Base-by-base conservation (phyloP, 2,888 invertebrate species). In the Calameuta pallipes region DNA sequence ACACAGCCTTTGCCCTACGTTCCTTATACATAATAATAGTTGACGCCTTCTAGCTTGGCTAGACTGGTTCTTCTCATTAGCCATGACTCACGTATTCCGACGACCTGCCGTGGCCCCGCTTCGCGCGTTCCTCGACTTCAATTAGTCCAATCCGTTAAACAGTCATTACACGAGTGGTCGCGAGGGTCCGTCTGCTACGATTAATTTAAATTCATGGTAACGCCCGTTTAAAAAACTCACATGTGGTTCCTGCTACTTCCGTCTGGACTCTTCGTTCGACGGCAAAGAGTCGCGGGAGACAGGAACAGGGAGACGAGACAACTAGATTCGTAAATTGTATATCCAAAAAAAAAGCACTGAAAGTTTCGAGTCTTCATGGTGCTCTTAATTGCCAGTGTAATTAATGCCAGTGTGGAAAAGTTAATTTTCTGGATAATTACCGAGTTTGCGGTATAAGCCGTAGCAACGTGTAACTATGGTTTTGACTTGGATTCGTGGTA, bases 331-430 rank as follows among this genome's bases (percentile, higher is more conserved):
- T 56, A 56, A 23, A 23, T 23, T 23, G 23, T 56, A 23, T 23
- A 15, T 9, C 23, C 15, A 23, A 23, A 36, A 36, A 36, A 36
- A 36, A 56, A 56, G 9, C 1, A 23, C 23, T 9, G 9, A 56
- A 56, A 56, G 9, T 9, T 23, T n/a, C 73, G 74, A 13, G 74
- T n/a, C 69, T 73, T 37, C 41, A 36, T 23, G 70, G 68, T 75
- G 73, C 33, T 37, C 81, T 78, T 81, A 85, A 85, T 83, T 84
- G 75, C 82, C 31, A 74, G 73, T 68, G 73, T 81, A 80, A 83
- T 77, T 80, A 81, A 84, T 83, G 78, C 30, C 77, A 2, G 76
- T 34, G 69, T 70, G 79, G 23, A 56, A 56, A 56, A 56, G 0
- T 23, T 56, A 56, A 56, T 23, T 56, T 56, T 56, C 56, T 56